These are phyloP conservation scores for Halyomorpha halys DNA, from an alignment of 1,140 invertebrate genomes.

Conservation along the genomic window DNA sequence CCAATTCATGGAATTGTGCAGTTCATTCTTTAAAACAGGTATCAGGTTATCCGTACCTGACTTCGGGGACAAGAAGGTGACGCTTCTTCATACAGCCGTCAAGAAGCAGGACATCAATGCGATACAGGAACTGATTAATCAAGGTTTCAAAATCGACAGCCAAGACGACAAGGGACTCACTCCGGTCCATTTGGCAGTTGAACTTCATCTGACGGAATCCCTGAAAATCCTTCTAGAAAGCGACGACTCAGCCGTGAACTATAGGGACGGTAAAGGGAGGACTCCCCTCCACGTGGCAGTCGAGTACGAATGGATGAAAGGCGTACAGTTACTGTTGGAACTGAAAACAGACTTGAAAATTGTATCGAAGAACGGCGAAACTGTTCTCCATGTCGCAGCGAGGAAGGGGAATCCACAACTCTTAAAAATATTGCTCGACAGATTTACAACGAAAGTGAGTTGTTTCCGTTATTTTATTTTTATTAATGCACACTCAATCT, in stretches of 20 bases:
- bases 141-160: slow-evolving; percentile 34
- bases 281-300: slow-evolving; percentile 71
- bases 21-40: too few relatives aligned
- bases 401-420: slow-evolving; percentile 48
- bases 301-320: slow-evolving; percentile 44
- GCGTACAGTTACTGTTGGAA: slow-evolving; percentile 35
- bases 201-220: slow-evolving; percentile 5
- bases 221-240: slow-evolving; percentile 5
- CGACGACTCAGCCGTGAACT: slow-evolving; percentile 32
- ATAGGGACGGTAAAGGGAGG: slow-evolving; percentile 52
- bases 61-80: slow-evolving; percentile 1
- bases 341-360: background rate
- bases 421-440: slow-evolving; percentile 44
- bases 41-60: too few relatives aligned
- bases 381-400: slow-evolving; percentile 46
- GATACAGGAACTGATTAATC: slow-evolving; percentile 36
- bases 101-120: slow-evolving; percentile 31
- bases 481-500: too few relatives aligned
- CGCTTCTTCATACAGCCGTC: slow-evolving; percentile 26
- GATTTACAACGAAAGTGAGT: slow-evolving; percentile 1
- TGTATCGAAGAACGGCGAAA: slow-evolving; percentile 38
- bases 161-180: slow-evolving; percentile 46
- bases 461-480: too few relatives aligned
- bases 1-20: too few relatives aligned
- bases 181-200: slow-evolving; percentile 48